Evolutionary conservation across 2,888 invertebrate species (phyloP), one percentile per base, ranked within the genome.

Genomic region (Patella ulyssiponensis): DNA sequence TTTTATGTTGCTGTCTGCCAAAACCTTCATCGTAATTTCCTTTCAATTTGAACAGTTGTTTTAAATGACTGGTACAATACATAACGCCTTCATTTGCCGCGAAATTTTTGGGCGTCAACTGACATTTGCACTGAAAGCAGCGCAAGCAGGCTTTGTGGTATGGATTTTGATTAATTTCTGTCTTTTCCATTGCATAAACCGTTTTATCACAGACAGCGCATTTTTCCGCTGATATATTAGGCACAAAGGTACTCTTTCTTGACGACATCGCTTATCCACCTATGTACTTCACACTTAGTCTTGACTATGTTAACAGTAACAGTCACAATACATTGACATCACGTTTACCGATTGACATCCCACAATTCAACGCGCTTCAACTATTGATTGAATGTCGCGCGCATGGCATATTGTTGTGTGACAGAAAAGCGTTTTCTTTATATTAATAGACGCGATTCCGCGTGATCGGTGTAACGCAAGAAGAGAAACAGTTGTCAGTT

Each of bases 161-260:
- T 23, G 64, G 64, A 23, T 64, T 64, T 23, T 64, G 20, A 23
- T 64, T 64, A 20, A 64, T 64, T 23, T 64, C 64, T 64, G 64
- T 23, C 64, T 64, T 64, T 64, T 64, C 64, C 64, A 64, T 64
- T 20, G 64, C 64, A 64, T 64, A 64, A 23, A 64, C 64, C 12
- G 64, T 20, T 64, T 64, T 64, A 23, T 64, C 64, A 64, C 64
- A 64, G 11, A 23, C 64, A 23, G 64, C 14, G 14, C 64, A 64
- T 64, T 23, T 64, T 64, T 64, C 64, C 14, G 23, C 64, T 23
- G 23, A 11, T 23, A 64, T 64, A 23, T 64, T 64, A 23, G 64
- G 71, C 44, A 71, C 71, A 44, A 71, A 71, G 12, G 17, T 52
- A 71, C 71, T 71, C 17, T 71, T 52, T n/a, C 52, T 71, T 27